phyloP scores from a whole-genome alignment of 2,888 invertebrate genomes.

The Heteromyza rotundicornis region DNA sequence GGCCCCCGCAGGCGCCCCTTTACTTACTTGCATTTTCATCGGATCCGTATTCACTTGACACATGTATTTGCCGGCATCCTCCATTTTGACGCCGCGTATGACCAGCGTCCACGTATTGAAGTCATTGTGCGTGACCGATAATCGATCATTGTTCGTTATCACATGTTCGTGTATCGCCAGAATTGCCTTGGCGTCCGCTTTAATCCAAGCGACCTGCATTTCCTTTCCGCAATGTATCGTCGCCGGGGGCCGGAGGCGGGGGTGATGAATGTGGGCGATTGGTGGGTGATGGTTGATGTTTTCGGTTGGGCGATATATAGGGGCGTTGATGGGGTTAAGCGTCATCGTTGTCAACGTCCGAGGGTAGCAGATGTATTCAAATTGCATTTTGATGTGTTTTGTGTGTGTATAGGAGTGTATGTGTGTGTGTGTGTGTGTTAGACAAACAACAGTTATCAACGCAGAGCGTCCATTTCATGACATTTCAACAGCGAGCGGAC shows the following conservation, averaged over 20 bases:
- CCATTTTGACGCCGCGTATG: slow-evolving; percentile 82
- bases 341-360: too few species aligned
- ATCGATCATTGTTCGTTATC: slow-evolving; percentile 88
- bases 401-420: slow-evolving; percentile 29
- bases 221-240: slow-evolving; percentile 11
- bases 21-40: slow-evolving; percentile 90
- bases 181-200: slow-evolving; percentile 91
- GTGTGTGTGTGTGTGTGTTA: slow-evolving; percentile 19
- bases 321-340: slow-evolving; percentile 10
- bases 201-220: slow-evolving; percentile 89
- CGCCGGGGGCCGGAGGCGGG: not conserved
- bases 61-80: slow-evolving; percentile 91
- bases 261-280: not conserved
- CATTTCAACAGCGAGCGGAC: slow-evolving; percentile 13
- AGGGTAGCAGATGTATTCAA: slow-evolving; percentile 37
- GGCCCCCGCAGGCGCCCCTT: too few species aligned
- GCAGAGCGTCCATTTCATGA: slow-evolving; percentile 9
- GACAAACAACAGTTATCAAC: slow-evolving; percentile 13
- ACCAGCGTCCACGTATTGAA: slow-evolving; percentile 92
- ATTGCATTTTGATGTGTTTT: slow-evolving; percentile 47
- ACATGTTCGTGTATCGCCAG: slow-evolving; percentile 93
- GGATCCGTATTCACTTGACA: slow-evolving; percentile 95
- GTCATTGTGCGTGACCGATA: slow-evolving; percentile 90
- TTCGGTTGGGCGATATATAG: not conserved
- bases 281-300: not conserved